Percentiles rank a stretch among this genome's conserved stretches.
phyloP scores from a whole-genome alignment of 37 sponge, comb jelly and placozoan genomes.

The Crambe crambe region DNA sequence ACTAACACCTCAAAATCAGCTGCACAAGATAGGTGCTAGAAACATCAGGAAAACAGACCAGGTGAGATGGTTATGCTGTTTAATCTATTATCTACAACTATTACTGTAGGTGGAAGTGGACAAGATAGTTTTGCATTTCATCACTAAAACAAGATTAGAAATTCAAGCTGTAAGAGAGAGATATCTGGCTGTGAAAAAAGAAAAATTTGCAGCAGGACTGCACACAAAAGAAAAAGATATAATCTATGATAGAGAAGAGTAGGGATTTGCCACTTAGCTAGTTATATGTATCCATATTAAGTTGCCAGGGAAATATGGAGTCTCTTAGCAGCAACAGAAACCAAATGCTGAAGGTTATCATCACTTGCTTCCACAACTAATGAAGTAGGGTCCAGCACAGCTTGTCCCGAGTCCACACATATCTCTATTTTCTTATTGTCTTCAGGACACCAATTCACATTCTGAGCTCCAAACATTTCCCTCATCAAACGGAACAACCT shows the following conservation, averaged over 20 bases:
- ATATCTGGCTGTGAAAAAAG: neutral
- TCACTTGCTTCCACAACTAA: constrained; percentile 66
- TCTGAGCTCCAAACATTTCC: constrained; percentile 76
- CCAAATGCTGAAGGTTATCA: constrained; percentile 68
- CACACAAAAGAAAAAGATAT: neutral
- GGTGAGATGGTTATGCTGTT: neutral
- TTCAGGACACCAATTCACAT: constrained; percentile 59
- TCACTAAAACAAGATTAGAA: constrained; percentile 20
- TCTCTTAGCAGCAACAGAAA: constrained; percentile 73
- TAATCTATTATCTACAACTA: neutral
- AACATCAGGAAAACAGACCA: neutral
- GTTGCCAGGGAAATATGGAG: constrained; percentile 59
- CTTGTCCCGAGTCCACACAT: constrained; percentile 39
- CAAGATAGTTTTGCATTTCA: neutral
- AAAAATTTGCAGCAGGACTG: neutral
- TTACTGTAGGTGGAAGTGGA: constrained; percentile 22
- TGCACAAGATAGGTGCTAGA: neutral
- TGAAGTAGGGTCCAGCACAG: constrained; percentile 48
- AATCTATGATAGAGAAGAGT: neutral
- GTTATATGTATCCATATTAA: neutral
- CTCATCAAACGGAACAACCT: constrained; percentile 60
- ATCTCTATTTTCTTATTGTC: constrained; percentile 59
- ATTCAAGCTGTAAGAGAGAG: neutral
- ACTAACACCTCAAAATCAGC: constrained; percentile 1
- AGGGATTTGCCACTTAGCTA: neutral